A percentile compares a stretch with the other conserved stretches of the same genome.
Conservation (phyloP, 1,140 invertebrate genomes). For the Euborellia annulipes region DNA sequence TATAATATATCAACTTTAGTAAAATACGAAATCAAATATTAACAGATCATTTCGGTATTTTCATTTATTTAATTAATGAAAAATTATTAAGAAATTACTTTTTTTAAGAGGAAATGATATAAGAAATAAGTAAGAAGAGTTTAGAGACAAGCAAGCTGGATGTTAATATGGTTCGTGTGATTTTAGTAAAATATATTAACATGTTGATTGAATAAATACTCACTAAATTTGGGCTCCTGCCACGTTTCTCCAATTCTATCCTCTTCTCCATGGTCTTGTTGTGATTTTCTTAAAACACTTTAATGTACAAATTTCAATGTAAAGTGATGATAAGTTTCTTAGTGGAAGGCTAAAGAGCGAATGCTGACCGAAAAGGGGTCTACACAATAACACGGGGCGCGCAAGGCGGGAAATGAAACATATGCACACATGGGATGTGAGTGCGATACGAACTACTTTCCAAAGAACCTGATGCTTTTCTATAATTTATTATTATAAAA, state of each 20-base stretch:
- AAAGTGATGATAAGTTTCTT: conserved; percentile 28
- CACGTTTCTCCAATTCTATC: conserved; percentile 75
- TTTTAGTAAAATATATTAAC: too few relatives aligned
- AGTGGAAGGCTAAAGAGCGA: conserved; percentile 27
- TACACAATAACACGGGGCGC: conserved; percentile 19
- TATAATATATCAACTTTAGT: too few relatives aligned
- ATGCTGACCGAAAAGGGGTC: conserved; percentile 12
- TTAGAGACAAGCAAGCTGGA: not conserved
- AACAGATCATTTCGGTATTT: too few relatives aligned
- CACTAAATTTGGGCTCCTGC: conserved; percentile 67
- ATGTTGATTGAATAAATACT: conserved; percentile 24
- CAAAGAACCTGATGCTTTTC: too few relatives aligned
- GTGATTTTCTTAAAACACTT: not conserved
- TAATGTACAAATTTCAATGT: not conserved
- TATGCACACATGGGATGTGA: too few relatives aligned
- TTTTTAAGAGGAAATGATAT: not conserved
- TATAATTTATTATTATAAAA: too few relatives aligned
- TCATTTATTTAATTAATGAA: not conserved
- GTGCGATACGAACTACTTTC: too few relatives aligned
- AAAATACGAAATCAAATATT: too few relatives aligned
- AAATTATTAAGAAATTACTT: conserved; percentile 5
- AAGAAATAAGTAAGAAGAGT: not conserved
- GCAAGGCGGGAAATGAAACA: conserved; percentile 22
- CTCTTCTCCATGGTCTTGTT: conserved; percentile 64
- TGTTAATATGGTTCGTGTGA: conserved; percentile 5